Evolutionary conservation across 2,797 vertebrate genomes (phyloP), one percentile per base, ranked within the genome.

Genomic region (Typhlichthys eigenmanni): DNA sequence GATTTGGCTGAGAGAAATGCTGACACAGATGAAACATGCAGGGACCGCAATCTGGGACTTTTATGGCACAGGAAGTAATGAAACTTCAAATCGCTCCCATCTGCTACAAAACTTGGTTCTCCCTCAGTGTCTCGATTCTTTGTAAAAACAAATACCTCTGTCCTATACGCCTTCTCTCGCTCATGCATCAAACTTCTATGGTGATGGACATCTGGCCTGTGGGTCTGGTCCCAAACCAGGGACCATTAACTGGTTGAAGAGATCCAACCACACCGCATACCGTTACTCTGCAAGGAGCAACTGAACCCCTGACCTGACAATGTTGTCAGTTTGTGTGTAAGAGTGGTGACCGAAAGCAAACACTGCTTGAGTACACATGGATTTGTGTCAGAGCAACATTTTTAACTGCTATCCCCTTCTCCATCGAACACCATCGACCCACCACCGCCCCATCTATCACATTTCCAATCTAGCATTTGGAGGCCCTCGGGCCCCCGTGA

Each of bases 11-110:
- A 58, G 66, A 80, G 70, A 88, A 88, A 84, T 57, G 85, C 85
- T 91, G 81, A 88, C 83, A 70, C 54, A 64, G 81, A 89, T 88
- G 72, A 86, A 91, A 88, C 9, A 66, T 12, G 14, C 29, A 49
- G 68, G 72, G 75, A 84, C 80, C 76, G 58, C 81, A 89, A 81
- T 87, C 81, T 87, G 76, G 62, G 62, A 67, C 73, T 84, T 91
- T 90, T 89, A 90, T 79, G 76, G 83, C 75, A 64, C 86, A 84
- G 90, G 90, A 91, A 91, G 89, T 89, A 80, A 89, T 92, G 90
- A 92, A 91, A 89, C 71, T 86, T 79, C 63, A 91, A 92, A 92
- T 87, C 62, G 43, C 85, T 81, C 76, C 92, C 91, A 92, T 89
- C 84, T 92, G 90, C 79, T 81, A 47, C 71, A 80, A 84, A 83